Percentiles rank a stretch among this genome's conserved stretches.
Conservation (phyloP, 2,888 invertebrate species). For the Trichogramma evanescens region DNA sequence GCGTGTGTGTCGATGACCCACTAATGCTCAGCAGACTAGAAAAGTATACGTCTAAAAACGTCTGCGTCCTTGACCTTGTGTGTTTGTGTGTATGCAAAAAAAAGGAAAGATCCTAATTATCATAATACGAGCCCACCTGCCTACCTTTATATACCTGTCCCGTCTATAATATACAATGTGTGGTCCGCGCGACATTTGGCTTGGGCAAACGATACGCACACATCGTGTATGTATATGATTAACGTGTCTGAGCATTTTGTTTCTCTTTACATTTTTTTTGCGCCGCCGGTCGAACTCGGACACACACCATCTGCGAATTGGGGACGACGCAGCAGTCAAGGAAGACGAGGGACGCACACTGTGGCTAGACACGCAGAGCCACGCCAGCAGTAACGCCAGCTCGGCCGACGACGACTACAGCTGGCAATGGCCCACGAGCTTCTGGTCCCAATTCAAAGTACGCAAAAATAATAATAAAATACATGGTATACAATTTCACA, state of each 20-base stretch:
- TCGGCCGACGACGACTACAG: slow-evolving; percentile 60
- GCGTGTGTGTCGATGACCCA: too few species aligned
- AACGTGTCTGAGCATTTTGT: not conserved
- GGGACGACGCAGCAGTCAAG: slow-evolving; percentile 42
- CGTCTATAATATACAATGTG: too few species aligned
- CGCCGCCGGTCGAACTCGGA: not conserved
- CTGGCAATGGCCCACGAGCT: slow-evolving; percentile 69
- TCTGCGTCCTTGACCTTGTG: too few species aligned
- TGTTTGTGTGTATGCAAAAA: too few species aligned
- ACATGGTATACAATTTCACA: not conserved
- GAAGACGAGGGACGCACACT: slow-evolving; percentile 61
- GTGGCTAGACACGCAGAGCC: slow-evolving; percentile 65
- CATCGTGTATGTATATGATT: not conserved
- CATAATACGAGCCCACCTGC: too few species aligned
- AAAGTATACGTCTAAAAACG: too few species aligned
- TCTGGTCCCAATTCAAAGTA: slow-evolving; percentile 69
- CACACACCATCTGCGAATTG: not conserved
- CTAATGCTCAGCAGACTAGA: too few species aligned
- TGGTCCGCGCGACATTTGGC: too few species aligned
- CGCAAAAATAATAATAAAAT: not conserved
- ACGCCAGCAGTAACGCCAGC: slow-evolving; percentile 59
- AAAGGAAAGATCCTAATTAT: too few species aligned
- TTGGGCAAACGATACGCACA: not conserved
- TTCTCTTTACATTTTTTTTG: not conserved
- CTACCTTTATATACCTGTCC: too few species aligned